A percentile compares a stretch with the other conserved stretches of the same genome.
phyloP scores from a whole-genome alignment of 1,140 invertebrate genomes.

The Zaprionus taronus region DNA sequence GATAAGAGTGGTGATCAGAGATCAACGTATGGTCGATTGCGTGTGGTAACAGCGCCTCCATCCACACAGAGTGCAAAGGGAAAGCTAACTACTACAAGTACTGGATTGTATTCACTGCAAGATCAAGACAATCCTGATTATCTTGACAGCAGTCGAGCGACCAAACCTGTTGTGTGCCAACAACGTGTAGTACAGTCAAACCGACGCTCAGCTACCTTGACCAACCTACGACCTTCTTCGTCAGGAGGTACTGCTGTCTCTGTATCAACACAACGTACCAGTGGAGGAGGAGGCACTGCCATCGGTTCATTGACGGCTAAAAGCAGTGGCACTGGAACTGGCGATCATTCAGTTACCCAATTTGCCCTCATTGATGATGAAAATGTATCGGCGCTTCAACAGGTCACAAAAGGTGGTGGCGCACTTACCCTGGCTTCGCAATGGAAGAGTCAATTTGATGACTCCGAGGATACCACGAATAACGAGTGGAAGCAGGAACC shows the following conservation, averaged over 20 bases:
- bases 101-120: constrained; percentile 22
- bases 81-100: not conserved
- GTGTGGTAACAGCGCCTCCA: constrained; percentile 86
- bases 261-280: constrained; percentile 77
- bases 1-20: constrained; percentile 57
- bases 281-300: constrained; percentile 49
- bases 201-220: constrained; percentile 65
- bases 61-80: constrained; percentile 72
- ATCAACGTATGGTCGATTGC: constrained; percentile 87
- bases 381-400: constrained; percentile 94
- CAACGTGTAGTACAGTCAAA: constrained; percentile 56
- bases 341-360: constrained; percentile 89
- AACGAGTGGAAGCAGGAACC: constrained; percentile 95
- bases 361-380: constrained; percentile 97
- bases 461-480: constrained; percentile 95
- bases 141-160: constrained; percentile 9
- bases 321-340: constrained; percentile 48
- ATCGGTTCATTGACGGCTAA: constrained; percentile 67
- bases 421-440: constrained; percentile 94
- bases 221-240: constrained; percentile 79
- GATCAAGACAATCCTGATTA: constrained; percentile 30
- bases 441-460: constrained; percentile 97
- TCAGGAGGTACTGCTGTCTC: constrained; percentile 75
- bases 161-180: constrained; percentile 30
- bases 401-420: constrained; percentile 90